These are phyloP conservation scores for Trichogramma pretiosum DNA, from an alignment of 1,140 invertebrate species.

Conservation along the genomic window DNA sequence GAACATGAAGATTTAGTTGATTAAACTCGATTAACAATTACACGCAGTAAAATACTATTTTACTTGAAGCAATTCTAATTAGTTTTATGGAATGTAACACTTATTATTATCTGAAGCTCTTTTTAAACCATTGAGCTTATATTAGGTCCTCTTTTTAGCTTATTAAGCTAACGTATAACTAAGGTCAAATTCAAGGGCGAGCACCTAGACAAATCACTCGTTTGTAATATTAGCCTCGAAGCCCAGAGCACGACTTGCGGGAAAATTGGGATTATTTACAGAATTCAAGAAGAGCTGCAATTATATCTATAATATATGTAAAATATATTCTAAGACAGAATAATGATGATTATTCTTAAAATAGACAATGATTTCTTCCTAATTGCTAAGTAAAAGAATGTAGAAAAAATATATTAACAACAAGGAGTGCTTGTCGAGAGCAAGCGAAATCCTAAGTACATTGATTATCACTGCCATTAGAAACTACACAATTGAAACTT, in stretches of 20 bases:
- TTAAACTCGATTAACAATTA: too few relatives aligned
- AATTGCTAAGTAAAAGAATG: conserved; percentile 3
- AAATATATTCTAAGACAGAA: conserved; percentile 9
- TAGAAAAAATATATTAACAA: not conserved
- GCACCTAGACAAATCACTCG: conserved; percentile 15
- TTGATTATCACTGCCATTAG: conserved; percentile 11
- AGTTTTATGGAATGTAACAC: too few relatives aligned
- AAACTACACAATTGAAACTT: conserved; percentile 12
- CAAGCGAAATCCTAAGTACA: conserved; percentile 14
- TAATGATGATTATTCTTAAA: conserved; percentile 9
- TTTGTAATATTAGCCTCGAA: conserved; percentile 9
- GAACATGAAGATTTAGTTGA: too few relatives aligned
- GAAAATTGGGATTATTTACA: not conserved
- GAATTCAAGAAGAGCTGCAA: conserved; percentile 1
- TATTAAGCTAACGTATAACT: too few relatives aligned
- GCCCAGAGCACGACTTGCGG: not conserved
- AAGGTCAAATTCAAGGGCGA: too few relatives aligned
- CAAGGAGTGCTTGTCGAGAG: not conserved
- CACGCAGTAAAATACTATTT: too few relatives aligned
- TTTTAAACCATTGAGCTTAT: too few relatives aligned
- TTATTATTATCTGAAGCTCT: too few relatives aligned
- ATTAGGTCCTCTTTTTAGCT: too few relatives aligned
- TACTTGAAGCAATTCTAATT: too few relatives aligned
- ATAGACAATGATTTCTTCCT: too few relatives aligned
- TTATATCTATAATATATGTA: conserved; percentile 5